A percentile compares a stretch with the other conserved stretches of the same genome.
phyloP scores from a whole-genome alignment of 2,113 vertebrate species.

The Uropsilus gracilis region DNA sequence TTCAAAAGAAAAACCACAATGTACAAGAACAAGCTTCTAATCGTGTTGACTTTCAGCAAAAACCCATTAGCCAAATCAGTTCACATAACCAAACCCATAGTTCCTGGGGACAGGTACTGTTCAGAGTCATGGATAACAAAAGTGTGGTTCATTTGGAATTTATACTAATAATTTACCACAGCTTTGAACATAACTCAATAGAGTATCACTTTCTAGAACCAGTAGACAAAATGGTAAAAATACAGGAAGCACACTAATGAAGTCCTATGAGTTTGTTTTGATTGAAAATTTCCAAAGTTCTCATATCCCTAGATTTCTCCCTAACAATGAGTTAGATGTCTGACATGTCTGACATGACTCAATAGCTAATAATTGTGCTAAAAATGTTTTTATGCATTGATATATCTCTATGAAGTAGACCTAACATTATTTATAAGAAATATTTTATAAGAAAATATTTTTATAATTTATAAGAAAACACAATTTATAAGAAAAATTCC shows the following conservation, averaged over 20 bases:
- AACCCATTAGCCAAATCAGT: background rate
- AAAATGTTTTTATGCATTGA: background rate
- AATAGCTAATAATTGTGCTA: background rate
- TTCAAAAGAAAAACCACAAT: background rate
- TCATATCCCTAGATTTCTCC: background rate
- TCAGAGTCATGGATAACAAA: background rate
- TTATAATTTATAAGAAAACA: constrained; percentile 4
- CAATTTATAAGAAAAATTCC: background rate
- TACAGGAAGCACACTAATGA: background rate
- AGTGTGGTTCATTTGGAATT: background rate
- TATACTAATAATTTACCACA: background rate
- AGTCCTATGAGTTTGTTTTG: background rate
- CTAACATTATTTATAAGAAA: background rate
- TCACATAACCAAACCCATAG: background rate
- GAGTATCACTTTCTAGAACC: background rate
- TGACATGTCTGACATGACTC: background rate
- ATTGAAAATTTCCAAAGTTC: background rate
- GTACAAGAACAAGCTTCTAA: background rate
- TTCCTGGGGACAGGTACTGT: background rate
- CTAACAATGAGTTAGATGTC: background rate
- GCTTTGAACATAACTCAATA: background rate
- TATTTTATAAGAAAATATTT: background rate
- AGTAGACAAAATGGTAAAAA: background rate
- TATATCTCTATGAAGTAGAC: background rate
- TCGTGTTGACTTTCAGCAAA: background rate